These are phyloP conservation scores for Theropithecus gelada DNA, from an alignment of 2,113 vertebrate species.

Conservation along the genomic window DNA sequence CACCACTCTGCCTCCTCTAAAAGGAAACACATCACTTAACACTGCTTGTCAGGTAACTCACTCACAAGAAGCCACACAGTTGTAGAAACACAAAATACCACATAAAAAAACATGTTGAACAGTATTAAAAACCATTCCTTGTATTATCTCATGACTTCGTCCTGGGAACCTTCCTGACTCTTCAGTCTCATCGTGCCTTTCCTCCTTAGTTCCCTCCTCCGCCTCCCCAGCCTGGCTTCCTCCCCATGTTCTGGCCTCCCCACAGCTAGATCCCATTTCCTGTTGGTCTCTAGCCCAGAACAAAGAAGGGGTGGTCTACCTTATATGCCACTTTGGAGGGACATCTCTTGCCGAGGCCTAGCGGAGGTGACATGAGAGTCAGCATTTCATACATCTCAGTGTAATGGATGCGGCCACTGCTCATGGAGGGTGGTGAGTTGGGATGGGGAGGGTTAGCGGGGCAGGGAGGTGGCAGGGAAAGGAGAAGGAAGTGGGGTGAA, in stretches of 20 bases:
- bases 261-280: constrained; percentile 69
- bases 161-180: neutral
- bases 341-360: constrained; percentile 99
- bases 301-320: constrained; percentile 92
- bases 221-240: constrained; percentile 19
- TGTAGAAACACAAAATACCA: constrained; percentile 22
- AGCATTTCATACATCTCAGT: constrained; percentile 99
- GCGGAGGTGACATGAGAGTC: constrained; percentile 99
- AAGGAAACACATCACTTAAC: neutral
- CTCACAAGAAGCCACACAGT: constrained; percentile 50
- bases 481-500: constrained; percentile 75
- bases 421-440: constrained; percentile 84
- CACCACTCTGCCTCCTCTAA: constrained; percentile 45
- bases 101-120: neutral
- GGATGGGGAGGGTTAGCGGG: constrained; percentile 44
- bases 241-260: constrained; percentile 64
- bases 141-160: neutral
- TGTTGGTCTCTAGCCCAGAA: constrained; percentile 77
- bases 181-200: neutral
- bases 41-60: neutral
- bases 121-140: neutral
- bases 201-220: neutral
- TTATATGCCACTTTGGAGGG: constrained; percentile 99
- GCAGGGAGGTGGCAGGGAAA: constrained; percentile 56
- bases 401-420: constrained; percentile 99